These are phyloP conservation scores for Graptemys geographica DNA, from an alignment of 2,797 vertebrate genomes.

Conservation along the genomic window DNA sequence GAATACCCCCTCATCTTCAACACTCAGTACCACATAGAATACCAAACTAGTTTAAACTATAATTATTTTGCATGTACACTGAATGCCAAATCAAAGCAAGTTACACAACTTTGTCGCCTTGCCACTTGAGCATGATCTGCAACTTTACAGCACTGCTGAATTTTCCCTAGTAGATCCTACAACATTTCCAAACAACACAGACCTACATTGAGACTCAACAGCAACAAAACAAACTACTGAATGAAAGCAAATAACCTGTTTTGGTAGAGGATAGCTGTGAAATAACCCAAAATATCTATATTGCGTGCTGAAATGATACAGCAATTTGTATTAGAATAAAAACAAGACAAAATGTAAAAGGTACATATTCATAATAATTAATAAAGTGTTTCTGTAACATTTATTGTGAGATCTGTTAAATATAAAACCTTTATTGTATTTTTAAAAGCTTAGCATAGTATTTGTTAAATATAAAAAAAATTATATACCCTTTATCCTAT, in stretches of 20 bases:
- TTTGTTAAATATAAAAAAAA: background rate
- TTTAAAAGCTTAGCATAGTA: background rate
- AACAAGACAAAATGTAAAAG: background rate
- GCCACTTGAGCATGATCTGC: background rate
- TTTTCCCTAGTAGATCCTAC: accelerated
- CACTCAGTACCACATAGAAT: background rate
- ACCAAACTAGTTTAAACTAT: accelerated
- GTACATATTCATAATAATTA: accelerated
- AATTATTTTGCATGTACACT: background rate
- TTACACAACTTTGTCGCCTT: background rate
- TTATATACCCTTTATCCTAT: background rate
- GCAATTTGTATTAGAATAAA: background rate
- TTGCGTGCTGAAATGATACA: background rate
- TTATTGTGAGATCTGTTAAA: background rate
- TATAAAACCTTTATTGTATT: background rate
- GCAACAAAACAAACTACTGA: background rate
- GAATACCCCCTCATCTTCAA: background rate
- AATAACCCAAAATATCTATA: background rate
- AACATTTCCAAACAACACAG: accelerated
- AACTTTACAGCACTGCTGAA: background rate
- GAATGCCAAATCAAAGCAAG: background rate
- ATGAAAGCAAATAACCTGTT: background rate
- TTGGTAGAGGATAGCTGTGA: background rate
- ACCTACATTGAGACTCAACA: accelerated
- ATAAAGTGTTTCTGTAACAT: background rate